Conservation (phyloP, 2,113 vertebrate genomes). For the Trematocara variabile region DNA sequence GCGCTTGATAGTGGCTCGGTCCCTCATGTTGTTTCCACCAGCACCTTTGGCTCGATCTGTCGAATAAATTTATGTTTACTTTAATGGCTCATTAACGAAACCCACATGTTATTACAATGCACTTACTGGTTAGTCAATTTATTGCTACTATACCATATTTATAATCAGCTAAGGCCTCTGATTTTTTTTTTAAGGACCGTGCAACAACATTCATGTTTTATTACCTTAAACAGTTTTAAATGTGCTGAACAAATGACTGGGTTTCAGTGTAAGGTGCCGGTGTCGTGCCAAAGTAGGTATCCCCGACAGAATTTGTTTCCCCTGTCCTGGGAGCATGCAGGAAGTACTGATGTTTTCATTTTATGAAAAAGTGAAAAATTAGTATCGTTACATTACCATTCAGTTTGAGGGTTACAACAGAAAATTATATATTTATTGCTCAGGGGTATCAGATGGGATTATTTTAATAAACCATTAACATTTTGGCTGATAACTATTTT, state of each 20-base stretch:
- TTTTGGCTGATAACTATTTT: too few relatives aligned
- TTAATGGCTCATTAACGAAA: not conserved
- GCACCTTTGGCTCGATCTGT: slow-evolving; percentile 86
- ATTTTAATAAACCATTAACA: too few relatives aligned
- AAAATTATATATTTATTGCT: too few relatives aligned
- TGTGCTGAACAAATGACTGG: not conserved
- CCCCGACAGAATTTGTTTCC: too few relatives aligned
- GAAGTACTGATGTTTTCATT: too few relatives aligned
- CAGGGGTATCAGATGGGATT: too few relatives aligned
- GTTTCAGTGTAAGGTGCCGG: not conserved
- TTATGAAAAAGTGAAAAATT: too few relatives aligned
- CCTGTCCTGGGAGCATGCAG: too few relatives aligned
- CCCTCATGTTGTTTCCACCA: slow-evolving; percentile 90
- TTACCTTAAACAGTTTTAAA: not conserved
- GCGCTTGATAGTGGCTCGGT: slow-evolving; percentile 90
- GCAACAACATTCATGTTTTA: not conserved
- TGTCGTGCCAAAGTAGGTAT: too few relatives aligned
- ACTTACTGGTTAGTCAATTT: not conserved
- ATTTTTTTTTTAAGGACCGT: not conserved
- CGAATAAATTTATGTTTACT: not conserved
- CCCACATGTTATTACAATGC: not conserved
- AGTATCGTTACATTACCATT: too few relatives aligned
- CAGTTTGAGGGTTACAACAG: too few relatives aligned
- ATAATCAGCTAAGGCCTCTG: not conserved
- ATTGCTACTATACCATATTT: not conserved